phyloP scores from a whole-genome alignment of 2,888 invertebrate species.

The Eristalis tenax region DNA sequence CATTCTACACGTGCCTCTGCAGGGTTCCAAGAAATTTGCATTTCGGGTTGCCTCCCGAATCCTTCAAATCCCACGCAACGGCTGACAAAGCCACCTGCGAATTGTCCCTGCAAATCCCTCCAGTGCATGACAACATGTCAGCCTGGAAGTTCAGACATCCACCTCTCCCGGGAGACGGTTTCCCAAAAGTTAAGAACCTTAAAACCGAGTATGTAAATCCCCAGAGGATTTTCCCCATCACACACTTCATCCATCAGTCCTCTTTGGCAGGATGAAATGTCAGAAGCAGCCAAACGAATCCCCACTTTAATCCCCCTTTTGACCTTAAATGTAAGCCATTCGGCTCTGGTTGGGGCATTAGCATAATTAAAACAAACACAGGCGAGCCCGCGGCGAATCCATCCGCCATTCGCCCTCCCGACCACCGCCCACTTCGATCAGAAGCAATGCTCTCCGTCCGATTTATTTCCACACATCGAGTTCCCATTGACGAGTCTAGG shows the following conservation, averaged over 20 bases:
- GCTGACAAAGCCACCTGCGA: background rate
- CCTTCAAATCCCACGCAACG: background rate
- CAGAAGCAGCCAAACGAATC: background rate
- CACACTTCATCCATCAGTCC: background rate
- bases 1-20: background rate
- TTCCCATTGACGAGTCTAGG: slow-evolving; percentile 33
- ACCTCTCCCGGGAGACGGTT: background rate
- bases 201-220: background rate
- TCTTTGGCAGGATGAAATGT: background rate
- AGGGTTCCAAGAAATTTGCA: background rate
- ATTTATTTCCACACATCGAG: slow-evolving; percentile 20
- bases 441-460: slow-evolving; percentile 3
- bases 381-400: background rate
- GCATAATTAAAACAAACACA: slow-evolving; percentile 23
- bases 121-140: background rate
- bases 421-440: background rate
- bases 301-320: background rate
- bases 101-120: background rate
- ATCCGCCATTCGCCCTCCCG: background rate
- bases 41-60: background rate
- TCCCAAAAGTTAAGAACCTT: background rate
- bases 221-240: background rate
- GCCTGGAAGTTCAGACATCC: background rate
- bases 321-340: background rate
- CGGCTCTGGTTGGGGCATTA: background rate